Evolutionary conservation across 2,888 invertebrate species (phyloP), one percentile per base, ranked within the genome.

Genomic region (Cyaniris semiargus): DNA sequence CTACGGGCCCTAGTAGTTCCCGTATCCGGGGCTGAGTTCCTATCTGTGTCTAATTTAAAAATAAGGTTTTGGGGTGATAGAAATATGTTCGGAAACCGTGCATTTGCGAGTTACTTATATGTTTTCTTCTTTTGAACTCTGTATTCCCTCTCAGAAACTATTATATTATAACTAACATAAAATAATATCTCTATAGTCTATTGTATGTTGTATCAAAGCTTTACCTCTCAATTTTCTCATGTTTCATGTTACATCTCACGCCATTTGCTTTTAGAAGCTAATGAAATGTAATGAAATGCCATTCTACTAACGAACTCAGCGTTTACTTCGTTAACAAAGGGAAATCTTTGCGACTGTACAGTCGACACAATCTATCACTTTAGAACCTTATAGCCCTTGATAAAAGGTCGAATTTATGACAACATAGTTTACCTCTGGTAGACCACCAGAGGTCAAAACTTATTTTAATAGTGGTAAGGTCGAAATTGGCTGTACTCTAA

Each of bases 211-310:
- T 53, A 53, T 53, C 18, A 53, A 53, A 53, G 1, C 48, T 48
- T 4, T 15, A 53, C 18, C 5, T 18, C 53, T n/a, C 58, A n/a
- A n/a, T 18, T 53, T 18, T 58, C 7, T 21, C 1, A 44, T 76
- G 38, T 38, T 38, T 76, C 48, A 18, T 34, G 44, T 21, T 5
- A 70, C 15, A n/a, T 70, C 53, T 76, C n/a, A 4, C 53, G 66
- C 31, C 48, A 70, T 56, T 76, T 70, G 76, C 21, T 70, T 27
- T 76, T 76, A 53, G 76, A 53, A 27, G 66, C 27, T 58, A 66
- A 66, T 66, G 27, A 15, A 18, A 66, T 27, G 27, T 66, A 66
- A 66, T 66, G 27, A 66, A 66, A 66, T 66, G 66, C 27, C 66
- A 6, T 66, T 66, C 27, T 27, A 15, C 66, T 31, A 66, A 66